Conservation (phyloP, 2,797 vertebrate genomes). For the Ctenochaetus hawaiiensis region DNA sequence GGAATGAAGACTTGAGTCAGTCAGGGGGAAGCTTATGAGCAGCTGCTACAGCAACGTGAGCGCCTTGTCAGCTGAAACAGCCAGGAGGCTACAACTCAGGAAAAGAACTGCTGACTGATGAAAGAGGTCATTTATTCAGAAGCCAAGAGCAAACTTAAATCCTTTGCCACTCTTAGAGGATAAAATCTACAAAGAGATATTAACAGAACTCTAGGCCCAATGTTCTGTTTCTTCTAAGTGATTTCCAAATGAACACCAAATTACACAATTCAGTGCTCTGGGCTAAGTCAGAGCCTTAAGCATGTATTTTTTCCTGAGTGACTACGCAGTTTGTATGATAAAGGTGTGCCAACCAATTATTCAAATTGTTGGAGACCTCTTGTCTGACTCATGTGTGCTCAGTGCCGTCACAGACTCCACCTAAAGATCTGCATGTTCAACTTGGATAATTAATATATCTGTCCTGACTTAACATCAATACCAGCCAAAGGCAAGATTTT, state of each 20-base stretch:
- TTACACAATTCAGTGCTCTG: constrained; percentile 28
- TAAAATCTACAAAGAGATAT: constrained; percentile 29
- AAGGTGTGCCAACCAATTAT: constrained; percentile 54
- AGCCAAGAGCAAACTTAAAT: constrained; percentile 35
- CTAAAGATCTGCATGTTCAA: constrained; percentile 13
- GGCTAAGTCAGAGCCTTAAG: constrained; percentile 25
- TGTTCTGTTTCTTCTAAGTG: not conserved
- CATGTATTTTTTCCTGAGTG: not conserved
- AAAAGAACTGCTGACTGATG: constrained; percentile 51
- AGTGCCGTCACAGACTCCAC: constrained; percentile 12
- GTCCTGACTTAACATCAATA: not conserved
- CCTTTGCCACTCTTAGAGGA: constrained; percentile 35
- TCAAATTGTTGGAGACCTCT: constrained; percentile 40
- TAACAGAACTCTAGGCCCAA: constrained; percentile 18
- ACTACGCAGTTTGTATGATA: constrained; percentile 1
- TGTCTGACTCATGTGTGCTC: constrained; percentile 45
- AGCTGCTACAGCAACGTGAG: constrained; percentile 42
- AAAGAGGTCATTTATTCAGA: constrained; percentile 61
- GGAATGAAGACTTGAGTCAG: constrained; percentile 46
- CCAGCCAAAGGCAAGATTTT: not conserved
- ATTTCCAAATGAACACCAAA: constrained; percentile 1
- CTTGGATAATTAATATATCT: constrained; percentile 1
- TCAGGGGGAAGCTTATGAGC: constrained; percentile 38
- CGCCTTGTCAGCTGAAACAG: constrained; percentile 61
- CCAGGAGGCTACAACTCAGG: constrained; percentile 48